Conservation (phyloP, 2,113 vertebrate species). For the Sinocyclocheilus anshuiensis region DNA sequence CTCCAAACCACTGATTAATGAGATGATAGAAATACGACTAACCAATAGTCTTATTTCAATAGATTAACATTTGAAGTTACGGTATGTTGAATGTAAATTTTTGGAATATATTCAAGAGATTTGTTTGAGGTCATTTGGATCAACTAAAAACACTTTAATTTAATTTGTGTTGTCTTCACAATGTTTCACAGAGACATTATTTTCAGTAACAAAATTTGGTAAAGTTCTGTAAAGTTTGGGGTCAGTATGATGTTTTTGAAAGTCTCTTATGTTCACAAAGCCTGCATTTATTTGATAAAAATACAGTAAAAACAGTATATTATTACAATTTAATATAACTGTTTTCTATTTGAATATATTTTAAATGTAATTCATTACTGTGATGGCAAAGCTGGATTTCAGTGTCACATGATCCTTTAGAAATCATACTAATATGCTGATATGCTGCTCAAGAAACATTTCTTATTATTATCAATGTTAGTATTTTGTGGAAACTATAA, state of each 20-base stretch:
- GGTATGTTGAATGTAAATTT: no score
- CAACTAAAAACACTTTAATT: background rate
- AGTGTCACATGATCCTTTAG: background rate
- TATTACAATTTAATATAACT: background rate
- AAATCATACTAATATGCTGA: background rate
- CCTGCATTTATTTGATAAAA: background rate
- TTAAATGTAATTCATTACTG: background rate
- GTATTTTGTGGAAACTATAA: no score
- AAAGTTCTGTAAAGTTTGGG: background rate
- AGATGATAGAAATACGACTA: background rate
- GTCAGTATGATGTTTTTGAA: background rate
- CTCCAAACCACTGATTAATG: no score
- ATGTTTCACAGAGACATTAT: background rate
- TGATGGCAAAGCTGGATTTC: background rate
- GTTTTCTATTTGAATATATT: background rate
- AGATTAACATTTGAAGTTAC: no score
- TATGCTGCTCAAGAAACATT: background rate
- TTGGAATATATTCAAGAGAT: no score
- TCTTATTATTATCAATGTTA: background rate
- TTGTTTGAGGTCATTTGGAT: constrained; percentile 19
- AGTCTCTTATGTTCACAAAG: background rate
- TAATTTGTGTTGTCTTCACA: background rate
- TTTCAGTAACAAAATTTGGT: background rate
- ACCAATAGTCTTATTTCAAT: no score
- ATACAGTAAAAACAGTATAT: background rate